A percentile compares a stretch with the other conserved stretches of the same genome.
phyloP scores from a whole-genome alignment of 2,113 vertebrate species.

The Neodon shergylaensis region DNA sequence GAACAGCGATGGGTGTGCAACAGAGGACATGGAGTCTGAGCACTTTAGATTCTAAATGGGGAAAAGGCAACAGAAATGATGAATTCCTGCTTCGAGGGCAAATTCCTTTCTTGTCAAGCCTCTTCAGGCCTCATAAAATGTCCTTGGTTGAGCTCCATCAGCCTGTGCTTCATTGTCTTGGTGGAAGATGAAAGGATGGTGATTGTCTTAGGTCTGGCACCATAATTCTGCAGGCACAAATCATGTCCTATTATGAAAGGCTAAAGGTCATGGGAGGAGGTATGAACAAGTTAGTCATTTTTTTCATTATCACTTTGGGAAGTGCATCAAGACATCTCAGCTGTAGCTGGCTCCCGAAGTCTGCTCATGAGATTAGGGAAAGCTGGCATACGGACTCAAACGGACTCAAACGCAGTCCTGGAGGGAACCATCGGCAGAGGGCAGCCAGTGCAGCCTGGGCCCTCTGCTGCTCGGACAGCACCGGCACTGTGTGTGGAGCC shows the following conservation, averaged over 20 bases:
- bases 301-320: background rate
- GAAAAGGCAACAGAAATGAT: background rate
- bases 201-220: background rate
- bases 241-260: background rate
- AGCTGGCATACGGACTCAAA: too few species aligned
- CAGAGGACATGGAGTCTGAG: background rate
- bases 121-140: background rate
- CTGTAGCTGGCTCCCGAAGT: background rate
- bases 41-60: background rate
- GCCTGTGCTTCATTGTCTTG: background rate
- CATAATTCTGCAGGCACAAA: background rate
- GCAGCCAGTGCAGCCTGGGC: background rate
- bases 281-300: background rate
- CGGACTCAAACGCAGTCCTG: background rate
- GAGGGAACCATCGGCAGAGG: background rate
- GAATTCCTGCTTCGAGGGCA: background rate
- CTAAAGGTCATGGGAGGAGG: background rate
- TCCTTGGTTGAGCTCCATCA: background rate
- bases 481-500: background rate
- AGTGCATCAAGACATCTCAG: conserved; percentile 12
- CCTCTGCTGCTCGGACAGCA: background rate
- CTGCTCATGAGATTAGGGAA: background rate
- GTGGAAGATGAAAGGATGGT: conserved; percentile 11
- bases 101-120: background rate
- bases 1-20: background rate